Conservation (phyloP, 2,113 vertebrate genomes). For the Tursiops truncatus region DNA sequence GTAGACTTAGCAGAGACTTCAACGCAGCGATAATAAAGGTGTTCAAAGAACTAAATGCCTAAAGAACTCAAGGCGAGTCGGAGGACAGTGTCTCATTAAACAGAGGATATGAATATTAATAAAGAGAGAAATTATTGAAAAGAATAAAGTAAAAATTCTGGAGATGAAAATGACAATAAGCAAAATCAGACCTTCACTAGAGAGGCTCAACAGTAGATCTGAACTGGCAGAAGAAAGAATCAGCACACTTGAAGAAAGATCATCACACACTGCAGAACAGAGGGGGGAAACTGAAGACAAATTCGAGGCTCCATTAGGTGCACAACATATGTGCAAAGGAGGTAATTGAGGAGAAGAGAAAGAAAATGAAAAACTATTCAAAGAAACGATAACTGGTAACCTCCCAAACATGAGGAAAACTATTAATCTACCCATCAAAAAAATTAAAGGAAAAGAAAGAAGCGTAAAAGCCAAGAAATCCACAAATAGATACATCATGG, state of each 20-base stretch:
- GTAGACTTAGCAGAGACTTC: neutral
- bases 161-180: neutral
- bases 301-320: neutral
- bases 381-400: neutral
- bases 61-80: neutral
- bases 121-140: neutral
- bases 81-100: neutral
- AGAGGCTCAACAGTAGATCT: neutral
- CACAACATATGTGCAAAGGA: rapidly evolving
- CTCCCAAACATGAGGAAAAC: neutral
- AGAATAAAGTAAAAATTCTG: neutral
- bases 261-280: neutral
- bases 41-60: neutral
- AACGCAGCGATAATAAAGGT: neutral
- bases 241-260: neutral
- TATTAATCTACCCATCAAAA: neutral
- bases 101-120: too few species aligned
- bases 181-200: rapidly evolving
- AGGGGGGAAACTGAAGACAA: neutral
- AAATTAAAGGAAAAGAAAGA: neutral
- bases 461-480: neutral
- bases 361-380: neutral
- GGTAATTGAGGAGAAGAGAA: too few species aligned
- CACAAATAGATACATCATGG: rapidly evolving
- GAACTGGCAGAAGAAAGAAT: neutral